Percentiles rank a stretch among this genome's conserved stretches.
Conservation (phyloP, 53 echinoderm and acorn worm genomes). For the Echinarachnius parma region DNA sequence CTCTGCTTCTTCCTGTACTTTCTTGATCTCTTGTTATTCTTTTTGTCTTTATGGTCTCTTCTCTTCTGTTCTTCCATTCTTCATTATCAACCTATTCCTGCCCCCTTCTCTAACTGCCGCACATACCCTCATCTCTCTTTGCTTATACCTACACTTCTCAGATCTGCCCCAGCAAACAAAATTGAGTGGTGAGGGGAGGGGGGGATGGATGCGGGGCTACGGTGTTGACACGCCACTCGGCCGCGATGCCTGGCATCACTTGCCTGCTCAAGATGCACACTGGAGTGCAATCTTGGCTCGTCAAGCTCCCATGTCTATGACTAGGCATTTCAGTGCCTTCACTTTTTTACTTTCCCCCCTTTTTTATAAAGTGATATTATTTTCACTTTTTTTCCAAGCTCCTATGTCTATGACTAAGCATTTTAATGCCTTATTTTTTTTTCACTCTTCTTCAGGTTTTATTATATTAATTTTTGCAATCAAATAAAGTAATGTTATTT, state of each 20-base stretch:
- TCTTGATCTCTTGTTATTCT: too few relatives aligned
- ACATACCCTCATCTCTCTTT: background rate
- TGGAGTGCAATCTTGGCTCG: slow-evolving; percentile 41
- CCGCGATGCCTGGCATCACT: slow-evolving; percentile 40
- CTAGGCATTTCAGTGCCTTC: background rate
- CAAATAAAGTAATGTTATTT: too few relatives aligned
- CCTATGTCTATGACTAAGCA: background rate
- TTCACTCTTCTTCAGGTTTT: too few relatives aligned
- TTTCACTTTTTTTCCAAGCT: too few relatives aligned
- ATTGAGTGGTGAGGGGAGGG: background rate
- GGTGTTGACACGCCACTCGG: slow-evolving; percentile 48
- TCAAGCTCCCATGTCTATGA: slow-evolving; percentile 28
- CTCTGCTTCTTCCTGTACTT: too few relatives aligned
- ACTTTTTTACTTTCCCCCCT: too few relatives aligned
- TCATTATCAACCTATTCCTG: too few relatives aligned
- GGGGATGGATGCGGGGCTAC: too few relatives aligned
- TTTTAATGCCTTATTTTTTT: background rate
- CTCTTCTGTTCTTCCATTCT: too few relatives aligned
- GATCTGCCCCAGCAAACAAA: slow-evolving; percentile 32
- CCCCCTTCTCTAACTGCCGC: background rate
- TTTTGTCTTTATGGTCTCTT: too few relatives aligned
- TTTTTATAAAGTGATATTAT: too few relatives aligned
- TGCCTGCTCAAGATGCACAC: slow-evolving; percentile 31
- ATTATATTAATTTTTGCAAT: too few relatives aligned
- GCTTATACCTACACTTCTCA: background rate